Base-by-base conservation (phyloP, 2,888 invertebrate species). In the Busseola fusca region DNA sequence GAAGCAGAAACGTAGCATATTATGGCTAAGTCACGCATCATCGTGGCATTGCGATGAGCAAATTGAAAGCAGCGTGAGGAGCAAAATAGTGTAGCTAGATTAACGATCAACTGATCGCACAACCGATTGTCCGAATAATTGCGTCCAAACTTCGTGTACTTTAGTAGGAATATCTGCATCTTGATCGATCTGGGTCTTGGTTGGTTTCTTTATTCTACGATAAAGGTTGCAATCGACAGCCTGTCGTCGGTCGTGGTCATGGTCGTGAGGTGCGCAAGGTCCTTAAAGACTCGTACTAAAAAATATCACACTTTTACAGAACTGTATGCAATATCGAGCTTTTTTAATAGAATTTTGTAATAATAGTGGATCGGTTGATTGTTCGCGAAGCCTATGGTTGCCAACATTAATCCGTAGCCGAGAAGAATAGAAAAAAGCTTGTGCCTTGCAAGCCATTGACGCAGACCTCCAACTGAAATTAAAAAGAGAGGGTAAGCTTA, bases 361-460 rank as follows among this genome's bases (percentile, higher is more conserved):
- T 96, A 97, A 89, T 97, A 97, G 91, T 97, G 94, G 66, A 96
- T 94, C 64, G 96, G 96, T 85, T 96, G 96, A 86, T 97, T 97
- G 83, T 97, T 97, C 18, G 96, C 96, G 70, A 97, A 93, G 40
- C 97, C 97, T 81, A 97, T 96, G 16, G 97, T 96, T 27, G 96
- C 96, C 72, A 97, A 90, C 89, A 97, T 94, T 75, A 97, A 89
- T 69, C 97, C 96, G 82, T 97, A 97, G 34, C 97, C 96, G 65
- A 97, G 93, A 64, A 97, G 91, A 77, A 97, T 96, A 0, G 97
- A 96, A 74, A 96, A 90, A 76, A 97, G 93, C 87, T 97, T 97
- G 89, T 97, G 96, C 78, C 94, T 94, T 58, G 95, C 93, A 30
- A 97, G 87, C 97, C 97, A 97, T 64, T 93, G 93, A 37, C 94